Percentiles rank a stretch among this genome's conserved stretches.
Conservation (phyloP, 2,797 vertebrate genomes). For the Arremon aurantiirostris region DNA sequence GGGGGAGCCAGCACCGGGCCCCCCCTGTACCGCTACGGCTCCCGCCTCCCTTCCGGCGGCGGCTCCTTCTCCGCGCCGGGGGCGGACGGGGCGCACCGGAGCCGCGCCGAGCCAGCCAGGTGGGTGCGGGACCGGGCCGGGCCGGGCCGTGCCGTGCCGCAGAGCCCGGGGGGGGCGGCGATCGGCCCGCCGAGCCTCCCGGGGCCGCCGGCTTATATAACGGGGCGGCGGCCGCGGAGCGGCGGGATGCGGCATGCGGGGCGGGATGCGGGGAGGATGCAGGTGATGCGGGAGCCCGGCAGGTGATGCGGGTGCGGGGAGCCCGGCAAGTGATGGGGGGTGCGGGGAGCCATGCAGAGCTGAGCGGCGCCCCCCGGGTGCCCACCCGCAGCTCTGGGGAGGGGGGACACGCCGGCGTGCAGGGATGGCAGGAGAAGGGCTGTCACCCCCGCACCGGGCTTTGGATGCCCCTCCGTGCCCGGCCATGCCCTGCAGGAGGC, state of each 20-base stretch:
- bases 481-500: background rate
- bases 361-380: background rate
- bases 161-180: background rate
- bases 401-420: background rate
- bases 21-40: background rate
- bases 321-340: background rate
- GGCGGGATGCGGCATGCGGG: slow-evolving; percentile 17
- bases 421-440: background rate
- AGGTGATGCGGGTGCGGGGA: background rate
- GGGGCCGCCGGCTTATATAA: slow-evolving; percentile 54
- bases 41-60: slow-evolving; percentile 46
- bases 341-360: background rate
- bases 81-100: slow-evolving; percentile 10
- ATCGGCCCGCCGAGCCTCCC: slow-evolving; percentile 36
- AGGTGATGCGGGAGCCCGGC: background rate
- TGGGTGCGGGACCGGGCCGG: slow-evolving; percentile 8
- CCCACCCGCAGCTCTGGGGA: background rate
- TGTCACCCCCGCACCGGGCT: background rate
- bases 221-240: slow-evolving; percentile 53
- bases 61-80: slow-evolving; percentile 25
- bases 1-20: slow-evolving; percentile 12
- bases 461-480: background rate
- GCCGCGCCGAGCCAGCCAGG: slow-evolving; percentile 13
- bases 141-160: background rate
- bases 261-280: background rate